Evolutionary conservation across 1,140 invertebrate species (phyloP), one percentile per base, ranked within the genome.

Genomic region (Scaptodrosophila lebanonensis): DNA sequence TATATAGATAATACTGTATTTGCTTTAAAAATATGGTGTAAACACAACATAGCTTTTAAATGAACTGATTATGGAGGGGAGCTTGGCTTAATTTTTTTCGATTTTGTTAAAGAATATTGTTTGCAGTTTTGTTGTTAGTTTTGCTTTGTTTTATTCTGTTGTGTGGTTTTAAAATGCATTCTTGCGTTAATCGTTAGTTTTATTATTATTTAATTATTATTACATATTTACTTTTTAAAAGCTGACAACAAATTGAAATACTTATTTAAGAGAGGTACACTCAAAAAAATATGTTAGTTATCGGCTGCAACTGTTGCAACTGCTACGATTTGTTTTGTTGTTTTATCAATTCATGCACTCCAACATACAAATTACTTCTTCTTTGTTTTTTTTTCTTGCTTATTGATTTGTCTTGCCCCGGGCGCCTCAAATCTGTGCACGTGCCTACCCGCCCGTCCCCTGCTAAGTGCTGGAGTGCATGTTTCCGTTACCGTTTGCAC

Each of bases 211-310:
- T 44, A 44, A 49, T 38, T 30, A 30, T 45, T 51, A 42, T 59
- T 64, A 71, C 50, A 71, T 79, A 63, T 70, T 70, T 82, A 83
- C 48, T 69, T 70, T 66, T 75, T 71, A 70, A 82, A 82, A 82
- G 75, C 75, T 83, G 75, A 82, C 75, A 82, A 82, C 75, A 82
- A 82, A 82, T 82, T 68, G 69, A 82, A 82, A 75, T 82, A 68
- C 75, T 66, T 82, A 75, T 66, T 38, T 51, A 67, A 58, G 58
- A 72, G 67, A 75, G 75, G 76, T 82, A 82, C 75, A 73, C 68
- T 73, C 61, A 82, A 73, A 77, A 66, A 33, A 73, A 73, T 62
- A 64, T 42, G 56, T 63, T 40, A 38, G 47, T 50, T 51, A 40
- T 51, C 17, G 4, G 44, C 44, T 47, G 44, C 44, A 9, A 8